These are phyloP conservation scores for Phocoena sinus DNA, from an alignment of 2,113 vertebrate genomes.

Conservation along the genomic window DNA sequence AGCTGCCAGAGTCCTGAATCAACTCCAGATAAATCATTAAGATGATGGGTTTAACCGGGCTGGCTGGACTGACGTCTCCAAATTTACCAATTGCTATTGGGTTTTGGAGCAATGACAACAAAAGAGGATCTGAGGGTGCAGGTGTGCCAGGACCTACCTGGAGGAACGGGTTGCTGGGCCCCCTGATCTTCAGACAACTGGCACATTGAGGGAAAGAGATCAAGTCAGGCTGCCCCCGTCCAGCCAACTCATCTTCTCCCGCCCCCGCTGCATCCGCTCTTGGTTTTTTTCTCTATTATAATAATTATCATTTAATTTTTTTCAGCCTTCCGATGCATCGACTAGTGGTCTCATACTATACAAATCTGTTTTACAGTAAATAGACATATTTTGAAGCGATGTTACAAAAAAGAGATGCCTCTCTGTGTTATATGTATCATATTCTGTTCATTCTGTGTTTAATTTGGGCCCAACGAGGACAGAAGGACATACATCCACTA, in stretches of 20 bases:
- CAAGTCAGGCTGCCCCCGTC: rapidly evolving
- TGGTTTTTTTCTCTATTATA: not conserved
- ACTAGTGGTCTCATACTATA: not conserved
- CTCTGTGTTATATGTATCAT: not conserved
- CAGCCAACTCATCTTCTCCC: not conserved
- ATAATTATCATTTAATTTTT: not conserved
- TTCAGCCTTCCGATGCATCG: not conserved
- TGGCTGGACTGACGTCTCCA: not conserved
- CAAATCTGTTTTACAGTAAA: not conserved
- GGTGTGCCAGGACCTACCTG: not conserved
- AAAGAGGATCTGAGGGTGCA: not conserved
- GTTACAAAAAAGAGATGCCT: not conserved
- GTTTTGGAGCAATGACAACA: not conserved
- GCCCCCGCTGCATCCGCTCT: not conserved
- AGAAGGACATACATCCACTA: not conserved
- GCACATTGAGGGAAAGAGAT: not conserved
- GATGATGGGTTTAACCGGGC: not conserved
- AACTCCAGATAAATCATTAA: not conserved
- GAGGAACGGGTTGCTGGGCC: not conserved
- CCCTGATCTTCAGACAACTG: not conserved
- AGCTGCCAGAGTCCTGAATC: not conserved
- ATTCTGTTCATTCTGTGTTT: not conserved
- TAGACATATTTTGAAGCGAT: not conserved
- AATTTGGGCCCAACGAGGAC: not conserved
- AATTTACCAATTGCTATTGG: not conserved